Conservation (phyloP, 2,113 vertebrate genomes). For the Sakesphorus luctuosus region DNA sequence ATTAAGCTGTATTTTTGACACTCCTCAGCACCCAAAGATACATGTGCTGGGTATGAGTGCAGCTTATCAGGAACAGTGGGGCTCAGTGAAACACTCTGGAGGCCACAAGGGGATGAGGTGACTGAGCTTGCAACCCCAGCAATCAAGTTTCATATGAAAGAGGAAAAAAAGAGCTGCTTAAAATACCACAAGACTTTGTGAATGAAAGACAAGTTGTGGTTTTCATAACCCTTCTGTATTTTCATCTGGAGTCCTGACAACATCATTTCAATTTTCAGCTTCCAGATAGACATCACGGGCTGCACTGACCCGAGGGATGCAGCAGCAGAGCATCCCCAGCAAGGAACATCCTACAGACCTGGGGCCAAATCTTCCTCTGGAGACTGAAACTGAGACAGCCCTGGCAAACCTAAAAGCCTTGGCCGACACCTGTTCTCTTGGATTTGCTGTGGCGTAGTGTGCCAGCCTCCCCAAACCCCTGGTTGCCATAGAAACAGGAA, state of each 20-base stretch:
- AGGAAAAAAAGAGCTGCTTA: not conserved
- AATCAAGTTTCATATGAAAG: too few relatives aligned
- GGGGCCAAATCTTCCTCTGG: not conserved
- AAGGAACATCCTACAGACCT: not conserved
- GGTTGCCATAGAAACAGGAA: conserved; percentile 80
- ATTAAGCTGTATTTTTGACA: not conserved
- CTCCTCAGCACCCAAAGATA: not conserved
- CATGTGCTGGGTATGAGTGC: not conserved
- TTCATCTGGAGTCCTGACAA: not conserved
- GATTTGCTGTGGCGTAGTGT: conserved; percentile 24
- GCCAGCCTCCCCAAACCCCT: conserved; percentile 69
- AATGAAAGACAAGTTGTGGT: not conserved
- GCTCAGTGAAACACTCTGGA: not conserved
- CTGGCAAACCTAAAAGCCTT: not conserved
- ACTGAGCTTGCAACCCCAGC: not conserved
- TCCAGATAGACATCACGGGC: rapidly evolving
- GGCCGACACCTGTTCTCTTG: not conserved
- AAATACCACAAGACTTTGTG: not conserved
- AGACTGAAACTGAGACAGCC: not conserved
- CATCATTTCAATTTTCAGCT: not conserved
- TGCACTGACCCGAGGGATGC: rapidly evolving
- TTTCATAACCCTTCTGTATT: not conserved
- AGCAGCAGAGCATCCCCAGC: rapidly evolving
- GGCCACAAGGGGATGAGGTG: not conserved
- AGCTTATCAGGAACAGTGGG: not conserved